Evolutionary conservation across 1,140 invertebrate species (phyloP).

Genomic region (Chrysoperla carnea): DNA sequence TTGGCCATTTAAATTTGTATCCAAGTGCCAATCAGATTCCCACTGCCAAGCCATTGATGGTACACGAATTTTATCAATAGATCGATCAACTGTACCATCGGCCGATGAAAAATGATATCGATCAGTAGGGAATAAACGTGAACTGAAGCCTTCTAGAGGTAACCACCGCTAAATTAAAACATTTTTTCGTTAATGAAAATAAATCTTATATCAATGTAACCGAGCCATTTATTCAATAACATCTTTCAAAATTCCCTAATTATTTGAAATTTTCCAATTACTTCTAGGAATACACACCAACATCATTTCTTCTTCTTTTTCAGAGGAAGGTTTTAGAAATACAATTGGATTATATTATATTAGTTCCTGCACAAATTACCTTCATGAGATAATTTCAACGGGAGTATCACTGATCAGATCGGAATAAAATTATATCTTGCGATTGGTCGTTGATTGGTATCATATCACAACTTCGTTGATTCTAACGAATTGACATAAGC

Average conservation of each 20-base stretch:
- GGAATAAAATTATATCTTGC: too few relatives aligned
- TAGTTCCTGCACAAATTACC: too few relatives aligned
- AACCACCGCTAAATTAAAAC: constrained; percentile 53
- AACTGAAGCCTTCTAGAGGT: constrained; percentile 73
- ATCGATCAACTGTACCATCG: constrained; percentile 60
- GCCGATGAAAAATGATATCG: constrained; percentile 66
- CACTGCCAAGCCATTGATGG: constrained; percentile 88
- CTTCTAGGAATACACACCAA: too few relatives aligned
- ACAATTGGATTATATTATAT: too few relatives aligned
- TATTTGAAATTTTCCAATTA: background rate
- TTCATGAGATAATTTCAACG: too few relatives aligned
- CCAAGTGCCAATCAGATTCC: constrained; percentile 85
- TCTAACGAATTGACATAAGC: too few relatives aligned
- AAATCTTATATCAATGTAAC: background rate
- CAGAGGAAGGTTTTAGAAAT: too few relatives aligned
- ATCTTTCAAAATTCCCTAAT: background rate
- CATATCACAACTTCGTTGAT: too few relatives aligned
- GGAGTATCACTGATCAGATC: too few relatives aligned
- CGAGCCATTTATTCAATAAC: too few relatives aligned
- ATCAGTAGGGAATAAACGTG: constrained; percentile 67
- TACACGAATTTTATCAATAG: constrained; percentile 61
- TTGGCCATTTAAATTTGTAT: constrained; percentile 72
- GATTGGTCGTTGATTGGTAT: too few relatives aligned
- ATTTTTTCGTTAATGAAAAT: background rate
- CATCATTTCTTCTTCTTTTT: too few relatives aligned